Evolutionary conservation across 2,888 invertebrate species (phyloP).

Genomic region (Plagodis pulveraria): DNA sequence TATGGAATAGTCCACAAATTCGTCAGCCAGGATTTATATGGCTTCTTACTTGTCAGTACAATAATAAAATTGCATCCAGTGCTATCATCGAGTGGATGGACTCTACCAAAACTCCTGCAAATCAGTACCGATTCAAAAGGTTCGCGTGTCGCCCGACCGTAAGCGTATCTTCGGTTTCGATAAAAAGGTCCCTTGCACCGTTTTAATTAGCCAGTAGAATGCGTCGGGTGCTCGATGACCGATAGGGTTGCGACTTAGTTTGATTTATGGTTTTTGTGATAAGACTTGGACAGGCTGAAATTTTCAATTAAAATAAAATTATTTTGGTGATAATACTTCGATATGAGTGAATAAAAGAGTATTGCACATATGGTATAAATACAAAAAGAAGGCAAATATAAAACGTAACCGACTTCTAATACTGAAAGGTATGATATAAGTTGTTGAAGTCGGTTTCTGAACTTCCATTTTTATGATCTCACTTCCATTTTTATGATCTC

Average conservation of each 20-base stretch:
- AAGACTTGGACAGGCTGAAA: constrained; percentile 4
- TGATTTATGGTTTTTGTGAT: constrained; percentile 16
- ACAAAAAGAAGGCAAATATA: too few species aligned
- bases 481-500: too few species aligned
- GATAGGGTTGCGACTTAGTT: constrained; percentile 57
- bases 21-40: too few species aligned
- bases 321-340: too few species aligned
- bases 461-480: too few species aligned
- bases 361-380: too few species aligned
- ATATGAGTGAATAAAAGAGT: too few species aligned
- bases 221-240: constrained; percentile 62
- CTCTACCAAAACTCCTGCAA: background rate
- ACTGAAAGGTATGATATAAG: too few species aligned
- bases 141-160: constrained; percentile 76
- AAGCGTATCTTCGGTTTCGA: constrained; percentile 75
- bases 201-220: constrained; percentile 81
- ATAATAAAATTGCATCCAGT: background rate
- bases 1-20: too few species aligned
- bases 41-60: too few species aligned
- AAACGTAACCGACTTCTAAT: too few species aligned
- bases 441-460: too few species aligned
- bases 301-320: constrained; percentile 6
- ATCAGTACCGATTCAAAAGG: constrained; percentile 48
- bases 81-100: constrained; percentile 10
- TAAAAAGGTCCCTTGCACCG: constrained; percentile 78